Evolutionary conservation across 2,113 vertebrate species (phyloP), one percentile per base, ranked within the genome.

Genomic region (Cynocephalus volans): DNA sequence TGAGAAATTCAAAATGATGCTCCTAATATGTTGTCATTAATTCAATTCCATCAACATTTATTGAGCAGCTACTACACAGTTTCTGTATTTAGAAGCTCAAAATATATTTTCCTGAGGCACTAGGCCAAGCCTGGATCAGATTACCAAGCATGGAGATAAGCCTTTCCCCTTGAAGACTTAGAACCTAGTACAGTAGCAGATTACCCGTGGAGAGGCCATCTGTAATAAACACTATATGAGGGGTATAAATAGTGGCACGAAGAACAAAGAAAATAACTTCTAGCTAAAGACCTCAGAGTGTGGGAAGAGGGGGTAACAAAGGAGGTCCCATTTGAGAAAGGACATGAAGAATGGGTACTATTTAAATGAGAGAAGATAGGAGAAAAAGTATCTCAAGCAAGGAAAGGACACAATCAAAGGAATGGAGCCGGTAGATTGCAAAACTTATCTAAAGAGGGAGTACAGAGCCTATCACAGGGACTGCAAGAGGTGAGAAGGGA

Each of bases 151-250:
- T 24, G 36, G 24, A 31, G 64, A 45, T 84, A 65, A 23, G 19
- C 58, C 79, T 48, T 77, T 94, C 33, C 48, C 33, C 89, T 75
- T 45, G 67, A 95, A 23, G n/a, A 48, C 84, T 92, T 84, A 84
- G 93, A 80, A 76, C 28, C 69, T 48, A 72, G 31, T 17, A 21
- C 2, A 88, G 62, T 88, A 85, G 45, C 23, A 69, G 88, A 75
- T 6, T 3, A 33, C 52, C 94, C 52, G 13, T 82, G 84, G 70
- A 81, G 76, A 83, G 48, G 24, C 8, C 36, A 31, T 48, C 64
- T n/a, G 17, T 45, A 69, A 73, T 33, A 75, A 79, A 75, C 18
- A 81, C 36, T 69, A 58, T 45, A 69, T 41, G n/a, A 87, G 75
- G 19, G 54, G 9, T 83, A 41, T 48, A 83, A 23, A 54, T 31